Base-by-base conservation (phyloP, 2,113 vertebrate genomes). In the Triplophysa siluroides region DNA sequence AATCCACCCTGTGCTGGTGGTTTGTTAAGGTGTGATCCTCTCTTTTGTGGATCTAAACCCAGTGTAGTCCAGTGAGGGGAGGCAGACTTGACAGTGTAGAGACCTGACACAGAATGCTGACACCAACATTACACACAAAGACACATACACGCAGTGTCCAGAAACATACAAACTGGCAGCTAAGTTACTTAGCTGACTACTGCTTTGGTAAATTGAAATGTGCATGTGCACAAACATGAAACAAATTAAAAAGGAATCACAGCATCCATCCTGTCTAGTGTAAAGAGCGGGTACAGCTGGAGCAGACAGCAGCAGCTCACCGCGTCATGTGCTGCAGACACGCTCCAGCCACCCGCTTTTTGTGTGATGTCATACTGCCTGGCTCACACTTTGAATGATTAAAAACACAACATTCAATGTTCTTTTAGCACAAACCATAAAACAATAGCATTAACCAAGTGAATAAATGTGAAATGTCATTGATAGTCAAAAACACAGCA, bases 1-100 rank as follows among this genome's bases (percentile, higher is more conserved):
- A 92, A 90, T 89, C 90, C 78, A 84, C 83, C 83, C 80, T 79
- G 33, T 33, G 4, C 72, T 54, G 41, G 43, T 8, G 71, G 54
- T 68, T 23, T 82, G 56, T 11, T 86, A 77, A 80, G 83, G 85
- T 83, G 78, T 91, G 87, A 93, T 91, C 90, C 91, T 79, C 74
- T 69, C 91, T 88, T 91, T 92, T 93, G 91, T 92, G 85, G 81
- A 68, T 78, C 45, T 91, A 92, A 93, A 84, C 88, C 87, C 54
- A 3, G 81, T 85, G 84, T 87, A 79, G 81, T 77, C 77, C 21
- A 64, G 56, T 11, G n/a, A 74, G 62, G 64, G 65, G 23, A 82
- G 84, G 60, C 19, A 58, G 79, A 81, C 7, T 72, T 79, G 80
- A 86, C 84, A 41, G 63, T 70, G 86, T 87, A 84, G 86, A 92